Percentiles rank a stretch among this genome's conserved stretches.
Conservation (phyloP, 2,888 invertebrate species). For the Busseola fusca region DNA sequence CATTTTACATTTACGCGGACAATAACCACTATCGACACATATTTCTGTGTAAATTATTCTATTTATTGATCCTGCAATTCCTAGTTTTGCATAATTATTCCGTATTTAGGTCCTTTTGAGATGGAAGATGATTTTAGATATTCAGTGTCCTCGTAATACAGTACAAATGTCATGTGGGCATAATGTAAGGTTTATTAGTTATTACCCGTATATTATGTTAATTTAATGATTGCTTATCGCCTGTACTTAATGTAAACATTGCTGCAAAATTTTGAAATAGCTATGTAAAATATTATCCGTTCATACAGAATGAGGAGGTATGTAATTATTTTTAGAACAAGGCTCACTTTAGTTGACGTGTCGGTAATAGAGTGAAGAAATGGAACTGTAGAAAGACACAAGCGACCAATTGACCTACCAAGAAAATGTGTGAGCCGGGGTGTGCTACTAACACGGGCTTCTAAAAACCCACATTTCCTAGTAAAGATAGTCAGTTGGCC, state of each 20-base stretch:
- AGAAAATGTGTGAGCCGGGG: slow-evolving; percentile 77
- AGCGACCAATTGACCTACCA: slow-evolving; percentile 79
- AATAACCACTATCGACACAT: slow-evolving; percentile 53
- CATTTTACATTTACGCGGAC: slow-evolving; percentile 60
- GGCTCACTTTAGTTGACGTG: slow-evolving; percentile 62
- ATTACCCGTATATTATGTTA: slow-evolving; percentile 84
- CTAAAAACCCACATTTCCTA: slow-evolving; percentile 87
- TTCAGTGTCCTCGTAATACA: slow-evolving; percentile 76
- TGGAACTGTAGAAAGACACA: slow-evolving; percentile 66
- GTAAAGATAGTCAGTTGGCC: slow-evolving; percentile 80
- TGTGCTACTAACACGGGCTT: slow-evolving; percentile 81
- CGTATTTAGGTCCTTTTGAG: slow-evolving; percentile 64
- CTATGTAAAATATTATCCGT: slow-evolving; percentile 66
- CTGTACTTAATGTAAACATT: slow-evolving; percentile 71
- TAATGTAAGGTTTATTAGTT: slow-evolving; percentile 80
- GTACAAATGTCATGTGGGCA: slow-evolving; percentile 79
- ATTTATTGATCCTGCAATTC: slow-evolving; percentile 59
- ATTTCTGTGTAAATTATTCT: slow-evolving; percentile 58
- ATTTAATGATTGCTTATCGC: slow-evolving; percentile 73
- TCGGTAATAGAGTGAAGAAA: slow-evolving; percentile 60
- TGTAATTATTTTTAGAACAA: slow-evolving; percentile 66
- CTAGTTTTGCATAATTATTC: slow-evolving; percentile 63
- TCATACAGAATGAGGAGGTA: slow-evolving; percentile 58
- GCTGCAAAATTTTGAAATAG: slow-evolving; percentile 73
- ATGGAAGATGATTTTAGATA: slow-evolving; percentile 69